A percentile compares a stretch with the other conserved stretches of the same genome.
These are phyloP conservation scores for Nesidiocoris tenuis DNA, from an alignment of 2,888 invertebrate species.

Conservation along the genomic window DNA sequence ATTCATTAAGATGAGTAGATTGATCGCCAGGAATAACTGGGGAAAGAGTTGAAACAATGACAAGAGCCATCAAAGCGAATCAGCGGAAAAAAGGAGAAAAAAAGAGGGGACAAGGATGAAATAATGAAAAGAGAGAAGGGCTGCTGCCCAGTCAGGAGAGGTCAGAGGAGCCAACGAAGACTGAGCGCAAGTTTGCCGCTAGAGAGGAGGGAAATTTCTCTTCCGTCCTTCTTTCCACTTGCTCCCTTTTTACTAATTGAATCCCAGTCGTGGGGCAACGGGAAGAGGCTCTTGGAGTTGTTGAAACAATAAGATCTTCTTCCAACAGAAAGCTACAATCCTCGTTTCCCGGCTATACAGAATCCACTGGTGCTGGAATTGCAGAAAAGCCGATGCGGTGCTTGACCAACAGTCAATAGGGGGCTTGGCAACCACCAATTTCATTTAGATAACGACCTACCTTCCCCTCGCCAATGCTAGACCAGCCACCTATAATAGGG, in stretches of 20 bases:
- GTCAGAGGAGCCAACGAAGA: no score
- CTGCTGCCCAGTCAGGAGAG: no score
- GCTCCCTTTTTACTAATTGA: conserved; percentile 25
- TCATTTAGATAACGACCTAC: conserved; percentile 27
- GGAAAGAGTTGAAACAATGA: no score
- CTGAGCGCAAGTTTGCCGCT: no score
- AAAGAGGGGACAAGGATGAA: no score
- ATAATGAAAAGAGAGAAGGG: no score
- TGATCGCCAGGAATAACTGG: no score
- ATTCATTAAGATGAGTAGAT: no score
- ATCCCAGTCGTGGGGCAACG: conserved; percentile 17
- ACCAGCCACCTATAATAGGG: not conserved
- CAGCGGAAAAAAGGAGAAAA: no score
- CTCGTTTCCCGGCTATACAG: not conserved
- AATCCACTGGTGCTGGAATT: not conserved
- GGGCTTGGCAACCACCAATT: conserved; percentile 6
- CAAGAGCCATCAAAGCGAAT: no score
- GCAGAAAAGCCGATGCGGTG: not conserved
- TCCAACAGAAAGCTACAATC: not conserved
- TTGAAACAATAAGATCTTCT: conserved; percentile 7
- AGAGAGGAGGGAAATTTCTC: no score
- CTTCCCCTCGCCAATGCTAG: not conserved
- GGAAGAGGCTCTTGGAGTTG: conserved; percentile 14
- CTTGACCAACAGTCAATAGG: conserved; percentile 30
- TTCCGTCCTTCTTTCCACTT: no score